Evolutionary conservation across 2,888 invertebrate species (phyloP), one percentile per base, ranked within the genome.

Genomic region (Aproaerema taeniolella): DNA sequence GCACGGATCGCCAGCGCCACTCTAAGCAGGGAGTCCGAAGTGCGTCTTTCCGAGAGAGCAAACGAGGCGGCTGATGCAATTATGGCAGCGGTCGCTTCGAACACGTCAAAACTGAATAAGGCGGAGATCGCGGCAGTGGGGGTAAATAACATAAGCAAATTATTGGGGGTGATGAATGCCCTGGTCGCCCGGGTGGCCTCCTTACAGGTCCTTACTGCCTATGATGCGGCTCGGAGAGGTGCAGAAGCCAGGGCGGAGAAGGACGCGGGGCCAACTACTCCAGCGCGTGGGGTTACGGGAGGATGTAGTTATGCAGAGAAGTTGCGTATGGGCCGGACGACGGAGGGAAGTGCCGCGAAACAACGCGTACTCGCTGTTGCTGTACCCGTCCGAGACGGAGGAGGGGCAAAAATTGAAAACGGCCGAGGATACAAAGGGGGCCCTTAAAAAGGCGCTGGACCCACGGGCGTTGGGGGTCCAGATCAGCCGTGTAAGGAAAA

Each of bases 61-160:
- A 20, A 8, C 5, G 20, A 4, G 20, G 20, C 20, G 20, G 8
- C 20, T 6, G 4, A 4, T 4, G 20, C 20, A 6, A 8, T 6
- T 6, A 20, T 20, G 20, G 8, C 8, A 4, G 8, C 8, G 20
- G 8, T 6, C 5, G 20, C 20, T 4, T 4, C 20, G 7, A 26
- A n/a, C 26, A 26, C 26, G n/a, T n/a, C n/a, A 3, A 26, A 26
- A 26, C 8, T 33, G 5, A 33, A 33, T 12, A 33, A 33, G 12
- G 10, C 1, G 6, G 33, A 33, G 2, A 24, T 33, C 2, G 33
- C 24, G 2, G 33, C 2, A 2, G 11, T 33, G 1, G 33, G 12
- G n/a, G 10, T 11, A 5, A 5, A 20, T 0, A n/a, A n/a, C n/a
- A 11, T 20, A 8, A 4, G 4, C 5, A 20, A 4, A 4, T 20